Conservation (phyloP, 1,140 invertebrate species). For the Lucilia sericata region DNA sequence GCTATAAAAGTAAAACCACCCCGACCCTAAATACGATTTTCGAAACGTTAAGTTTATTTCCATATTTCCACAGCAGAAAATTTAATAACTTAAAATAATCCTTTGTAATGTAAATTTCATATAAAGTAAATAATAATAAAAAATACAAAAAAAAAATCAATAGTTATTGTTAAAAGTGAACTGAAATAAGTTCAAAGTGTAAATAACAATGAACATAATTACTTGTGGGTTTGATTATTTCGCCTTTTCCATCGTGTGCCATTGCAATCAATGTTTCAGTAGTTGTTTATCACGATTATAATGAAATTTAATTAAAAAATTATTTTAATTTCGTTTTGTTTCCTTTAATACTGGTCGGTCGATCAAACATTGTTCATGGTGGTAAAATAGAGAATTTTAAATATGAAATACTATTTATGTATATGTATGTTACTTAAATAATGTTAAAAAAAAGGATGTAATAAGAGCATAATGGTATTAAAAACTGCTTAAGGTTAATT, state of each 20-base stretch:
- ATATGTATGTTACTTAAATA: not conserved
- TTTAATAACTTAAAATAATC: too few species aligned
- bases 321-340: not conserved
- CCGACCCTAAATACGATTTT: too few species aligned
- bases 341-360: too few species aligned
- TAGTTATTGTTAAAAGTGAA: not conserved
- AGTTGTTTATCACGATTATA: not conserved
- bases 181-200: not conserved
- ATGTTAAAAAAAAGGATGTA: not conserved
- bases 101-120: too few species aligned
- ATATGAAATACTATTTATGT: not conserved
- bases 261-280: not conserved
- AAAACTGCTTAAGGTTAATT: not conserved
- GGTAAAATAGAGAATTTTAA: not conserved
- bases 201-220: not conserved
- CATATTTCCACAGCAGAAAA: too few species aligned
- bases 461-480: not conserved
- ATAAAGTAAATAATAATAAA: too few species aligned
- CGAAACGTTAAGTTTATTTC: too few species aligned
- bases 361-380: not conserved
- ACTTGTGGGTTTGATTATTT: not conserved
- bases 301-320: slow-evolving; percentile 24
- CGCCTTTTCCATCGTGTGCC: not conserved
- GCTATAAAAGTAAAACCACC: too few species aligned
- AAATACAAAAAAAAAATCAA: not conserved